phyloP scores from a whole-genome alignment of 2,113 vertebrate genomes.

The Poicephalus meyeri region DNA sequence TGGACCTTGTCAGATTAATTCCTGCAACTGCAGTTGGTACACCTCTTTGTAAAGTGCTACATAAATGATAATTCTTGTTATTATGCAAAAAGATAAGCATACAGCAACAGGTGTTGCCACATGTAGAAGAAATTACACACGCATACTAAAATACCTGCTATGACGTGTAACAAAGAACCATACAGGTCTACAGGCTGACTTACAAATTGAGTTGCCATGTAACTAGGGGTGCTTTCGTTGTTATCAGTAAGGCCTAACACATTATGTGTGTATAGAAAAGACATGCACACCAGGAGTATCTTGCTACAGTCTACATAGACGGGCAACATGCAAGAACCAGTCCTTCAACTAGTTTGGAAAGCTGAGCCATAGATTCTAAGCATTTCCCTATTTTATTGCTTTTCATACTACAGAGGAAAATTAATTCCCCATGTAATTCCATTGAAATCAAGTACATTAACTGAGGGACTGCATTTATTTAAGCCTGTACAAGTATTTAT shows the following conservation, averaged over 20 bases:
- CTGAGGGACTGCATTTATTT: conserved; percentile 21
- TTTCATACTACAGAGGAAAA: conserved; percentile 30
- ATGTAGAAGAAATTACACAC: background rate
- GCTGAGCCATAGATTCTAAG: background rate
- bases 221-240: background rate
- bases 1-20: background rate
- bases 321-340: background rate
- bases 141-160: background rate
- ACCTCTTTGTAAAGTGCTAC: background rate
- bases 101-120: background rate
- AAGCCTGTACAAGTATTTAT: conserved; percentile 16
- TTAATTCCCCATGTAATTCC: conserved; percentile 46
- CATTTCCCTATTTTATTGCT: conserved; percentile 39
- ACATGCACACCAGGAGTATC: background rate
- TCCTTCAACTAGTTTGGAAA: background rate
- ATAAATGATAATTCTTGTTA: background rate
- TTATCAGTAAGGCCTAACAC: background rate
- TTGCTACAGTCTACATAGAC: background rate
- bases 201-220: background rate
- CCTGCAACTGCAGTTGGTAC: background rate
- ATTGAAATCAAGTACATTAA: conserved; percentile 35
- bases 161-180: background rate
- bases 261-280: background rate
- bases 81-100: background rate
- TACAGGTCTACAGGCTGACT: background rate